A percentile compares a stretch with the other conserved stretches of the same genome.
Conservation (phyloP, 2,888 invertebrate genomes). For the Drosophila kuntzei region DNA sequence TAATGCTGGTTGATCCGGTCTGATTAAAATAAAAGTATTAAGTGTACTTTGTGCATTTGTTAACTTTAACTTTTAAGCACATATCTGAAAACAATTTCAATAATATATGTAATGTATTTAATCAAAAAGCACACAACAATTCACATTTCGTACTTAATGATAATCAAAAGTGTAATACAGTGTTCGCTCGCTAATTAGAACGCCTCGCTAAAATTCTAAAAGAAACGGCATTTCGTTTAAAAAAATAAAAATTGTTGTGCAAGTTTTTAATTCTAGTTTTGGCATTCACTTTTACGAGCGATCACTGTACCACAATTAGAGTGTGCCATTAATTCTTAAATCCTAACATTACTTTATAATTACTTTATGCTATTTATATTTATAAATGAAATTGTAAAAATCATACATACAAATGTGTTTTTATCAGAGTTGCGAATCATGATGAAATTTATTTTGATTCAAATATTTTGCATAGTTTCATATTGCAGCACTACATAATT, state of each 20-base stretch:
- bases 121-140: constrained; percentile 57
- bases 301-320: constrained; percentile 16
- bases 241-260: too few species aligned
- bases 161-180: constrained; percentile 12
- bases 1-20: constrained; percentile 54
- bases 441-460: background rate
- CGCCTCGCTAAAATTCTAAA: background rate
- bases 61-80: constrained; percentile 44
- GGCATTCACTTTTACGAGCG: background rate
- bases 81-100: constrained; percentile 10
- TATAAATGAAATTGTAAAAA: constrained; percentile 24
- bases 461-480: background rate
- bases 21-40: constrained; percentile 64
- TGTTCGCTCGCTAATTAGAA: background rate
- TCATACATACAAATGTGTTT: background rate
- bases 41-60: constrained; percentile 77
- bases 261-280: background rate
- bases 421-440: background rate
- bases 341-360: constrained; percentile 25
- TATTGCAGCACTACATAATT: too few species aligned
- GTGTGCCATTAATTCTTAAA: constrained; percentile 65
- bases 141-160: constrained; percentile 66
- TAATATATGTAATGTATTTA: constrained; percentile 31
- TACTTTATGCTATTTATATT: constrained; percentile 24
- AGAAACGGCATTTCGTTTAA: background rate